Percentiles rank a stretch among this genome's conserved stretches.
Conservation (phyloP, 1,140 invertebrate genomes). For the Chionoecetes opilio region DNA sequence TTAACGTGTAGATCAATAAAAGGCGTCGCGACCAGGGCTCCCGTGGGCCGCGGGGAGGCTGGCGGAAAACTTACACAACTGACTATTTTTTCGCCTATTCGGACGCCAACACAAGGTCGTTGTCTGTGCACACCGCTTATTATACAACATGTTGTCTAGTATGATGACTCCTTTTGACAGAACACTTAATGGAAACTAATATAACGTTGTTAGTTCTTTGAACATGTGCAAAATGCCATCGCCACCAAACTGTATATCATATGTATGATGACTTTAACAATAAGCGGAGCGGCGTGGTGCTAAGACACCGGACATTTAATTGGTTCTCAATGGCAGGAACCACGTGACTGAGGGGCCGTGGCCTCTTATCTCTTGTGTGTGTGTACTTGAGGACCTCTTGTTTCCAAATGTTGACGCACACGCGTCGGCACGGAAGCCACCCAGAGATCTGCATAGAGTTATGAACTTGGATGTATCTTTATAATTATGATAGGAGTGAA, state of each 20-base stretch:
- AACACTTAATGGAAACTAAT: no score
- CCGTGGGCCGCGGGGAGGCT: no score
- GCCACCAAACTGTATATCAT: no score
- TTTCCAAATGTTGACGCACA: no score
- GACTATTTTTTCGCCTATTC: slow-evolving; percentile 67
- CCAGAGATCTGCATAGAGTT: no score
- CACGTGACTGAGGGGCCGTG: slow-evolving; percentile 53
- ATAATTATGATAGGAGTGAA: no score
- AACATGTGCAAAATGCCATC: no score
- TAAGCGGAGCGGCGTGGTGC: slow-evolving; percentile 49
- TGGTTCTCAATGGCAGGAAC: slow-evolving; percentile 71
- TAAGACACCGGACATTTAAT: slow-evolving; percentile 71
- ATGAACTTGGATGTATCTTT: no score
- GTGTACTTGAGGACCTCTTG: not conserved
- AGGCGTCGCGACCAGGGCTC: not conserved
- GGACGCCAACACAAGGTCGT: slow-evolving; percentile 68
- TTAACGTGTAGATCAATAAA: not conserved
- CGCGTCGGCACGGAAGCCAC: no score
- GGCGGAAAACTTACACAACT: slow-evolving; percentile 45
- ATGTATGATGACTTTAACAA: not conserved
- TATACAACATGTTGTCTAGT: not conserved
- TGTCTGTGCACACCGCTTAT: slow-evolving; percentile 64
- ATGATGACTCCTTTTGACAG: no score
- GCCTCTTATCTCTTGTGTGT: slow-evolving; percentile 12
- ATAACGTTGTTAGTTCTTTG: no score